Conservation (phyloP, 1,140 invertebrate genomes). For the Hycleus phaleratus region DNA sequence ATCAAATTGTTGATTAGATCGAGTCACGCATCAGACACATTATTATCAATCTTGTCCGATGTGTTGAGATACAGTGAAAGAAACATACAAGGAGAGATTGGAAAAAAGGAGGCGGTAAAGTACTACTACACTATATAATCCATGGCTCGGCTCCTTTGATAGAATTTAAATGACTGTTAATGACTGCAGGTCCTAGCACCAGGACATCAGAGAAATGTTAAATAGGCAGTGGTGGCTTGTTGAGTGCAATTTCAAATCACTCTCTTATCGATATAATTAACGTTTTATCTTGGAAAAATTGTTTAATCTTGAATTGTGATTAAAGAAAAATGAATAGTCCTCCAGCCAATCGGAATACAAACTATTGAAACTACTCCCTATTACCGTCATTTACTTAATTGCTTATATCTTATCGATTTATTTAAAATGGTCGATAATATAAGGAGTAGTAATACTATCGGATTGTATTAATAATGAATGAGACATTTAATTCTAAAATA, state of each 20-base stretch:
- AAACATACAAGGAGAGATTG: too few relatives aligned
- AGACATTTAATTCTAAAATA: too few relatives aligned
- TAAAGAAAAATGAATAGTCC: too few relatives aligned
- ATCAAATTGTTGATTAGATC: neutral
- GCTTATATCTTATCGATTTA: constrained; percentile 8
- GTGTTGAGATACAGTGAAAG: too few relatives aligned
- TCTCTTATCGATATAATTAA: constrained; percentile 16
- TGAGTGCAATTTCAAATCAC: constrained; percentile 14
- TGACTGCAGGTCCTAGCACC: neutral
- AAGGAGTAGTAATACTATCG: neutral
- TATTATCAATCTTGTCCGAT: too few relatives aligned
- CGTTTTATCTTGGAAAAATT: constrained; percentile 6
- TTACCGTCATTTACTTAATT: too few relatives aligned
- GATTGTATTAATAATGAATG: too few relatives aligned
- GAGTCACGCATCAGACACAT: constrained; percentile 1
- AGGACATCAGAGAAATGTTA: constrained; percentile 8
- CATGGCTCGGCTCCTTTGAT: neutral
- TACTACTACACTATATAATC: too few relatives aligned
- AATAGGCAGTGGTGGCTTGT: neutral
- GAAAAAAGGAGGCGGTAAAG: too few relatives aligned
- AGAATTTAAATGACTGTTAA: constrained; percentile 16
- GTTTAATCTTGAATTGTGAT: constrained; percentile 5
- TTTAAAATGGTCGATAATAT: constrained; percentile 1
- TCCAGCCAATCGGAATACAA: too few relatives aligned
- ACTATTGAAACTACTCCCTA: too few relatives aligned